phyloP scores from a whole-genome alignment of 1,140 invertebrate species.

The Megalonaias nervosa region DNA sequence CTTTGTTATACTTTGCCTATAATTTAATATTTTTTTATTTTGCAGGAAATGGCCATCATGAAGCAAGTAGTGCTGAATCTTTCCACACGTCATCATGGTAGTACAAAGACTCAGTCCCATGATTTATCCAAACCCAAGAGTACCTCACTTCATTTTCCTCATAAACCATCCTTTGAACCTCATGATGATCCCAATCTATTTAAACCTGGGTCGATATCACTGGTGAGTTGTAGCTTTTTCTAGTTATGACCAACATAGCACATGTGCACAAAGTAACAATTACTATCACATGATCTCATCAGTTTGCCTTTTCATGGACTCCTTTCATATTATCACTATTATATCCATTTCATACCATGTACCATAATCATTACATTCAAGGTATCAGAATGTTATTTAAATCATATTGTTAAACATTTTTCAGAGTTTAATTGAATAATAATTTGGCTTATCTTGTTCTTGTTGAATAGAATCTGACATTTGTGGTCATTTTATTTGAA shows the following conservation, averaged over 20 bases:
- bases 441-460: too few relatives aligned
- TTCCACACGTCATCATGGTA: conserved; percentile 50
- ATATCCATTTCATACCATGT: too few relatives aligned
- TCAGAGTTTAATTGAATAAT: too few relatives aligned
- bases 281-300: too few relatives aligned
- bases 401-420: too few relatives aligned
- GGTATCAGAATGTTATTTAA: too few relatives aligned
- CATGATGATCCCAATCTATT: conserved; percentile 57
- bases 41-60: conserved; percentile 65
- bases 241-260: neutral
- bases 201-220: conserved; percentile 56
- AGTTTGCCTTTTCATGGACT: too few relatives aligned
- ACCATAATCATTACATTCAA: too few relatives aligned
- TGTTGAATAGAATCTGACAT: too few relatives aligned
- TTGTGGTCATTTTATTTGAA: too few relatives aligned
- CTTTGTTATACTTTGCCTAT: too few relatives aligned
- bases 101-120: conserved; percentile 41
- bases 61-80: conserved; percentile 64
- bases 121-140: conserved; percentile 46
- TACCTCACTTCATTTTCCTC: conserved; percentile 39
- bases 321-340: too few relatives aligned
- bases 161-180: conserved; percentile 43
- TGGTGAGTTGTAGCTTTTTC: conserved; percentile 39
- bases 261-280: neutral
- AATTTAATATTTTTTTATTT: neutral